Evolutionary conservation across 2,888 invertebrate species (phyloP).

Genomic region (Polydrusus pterygomalis): DNA sequence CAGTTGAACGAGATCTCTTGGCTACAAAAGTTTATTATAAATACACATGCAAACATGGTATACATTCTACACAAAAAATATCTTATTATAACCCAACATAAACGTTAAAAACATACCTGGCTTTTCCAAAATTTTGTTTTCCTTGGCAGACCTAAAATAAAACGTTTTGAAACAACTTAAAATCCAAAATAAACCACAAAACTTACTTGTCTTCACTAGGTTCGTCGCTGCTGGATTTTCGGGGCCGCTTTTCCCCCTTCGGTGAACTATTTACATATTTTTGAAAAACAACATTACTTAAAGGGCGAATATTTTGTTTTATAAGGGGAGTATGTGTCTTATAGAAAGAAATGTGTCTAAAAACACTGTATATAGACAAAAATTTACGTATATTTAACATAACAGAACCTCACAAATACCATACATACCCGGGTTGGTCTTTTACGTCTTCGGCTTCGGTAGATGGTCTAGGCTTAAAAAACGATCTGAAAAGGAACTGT

Average conservation of each 20-base stretch:
- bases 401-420: slow-evolving; percentile 20
- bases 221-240: slow-evolving; percentile 55
- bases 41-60: background rate
- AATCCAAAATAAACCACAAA: background rate
- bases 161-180: background rate
- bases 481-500: slow-evolving; percentile 66
- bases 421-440: slow-evolving; percentile 54
- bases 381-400: slow-evolving; percentile 40
- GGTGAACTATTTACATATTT: slow-evolving; percentile 50
- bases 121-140: background rate
- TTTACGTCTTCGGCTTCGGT: slow-evolving; percentile 62
- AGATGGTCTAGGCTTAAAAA: slow-evolving; percentile 65
- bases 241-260: slow-evolving; percentile 42
- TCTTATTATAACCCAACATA: background rate
- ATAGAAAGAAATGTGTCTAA: slow-evolving; percentile 11
- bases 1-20: slow-evolving; percentile 25
- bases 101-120: background rate
- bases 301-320: slow-evolving; percentile 32
- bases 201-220: slow-evolving; percentile 57
- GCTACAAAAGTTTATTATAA: background rate
- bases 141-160: slow-evolving; percentile 22
- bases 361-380: slow-evolving; percentile 4
- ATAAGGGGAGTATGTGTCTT: background rate
- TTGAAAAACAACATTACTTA: slow-evolving; percentile 42
- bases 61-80: too few relatives aligned